These are phyloP conservation scores for Erethizon dorsatum DNA, from an alignment of 2,797 vertebrate genomes.

Conservation along the genomic window DNA sequence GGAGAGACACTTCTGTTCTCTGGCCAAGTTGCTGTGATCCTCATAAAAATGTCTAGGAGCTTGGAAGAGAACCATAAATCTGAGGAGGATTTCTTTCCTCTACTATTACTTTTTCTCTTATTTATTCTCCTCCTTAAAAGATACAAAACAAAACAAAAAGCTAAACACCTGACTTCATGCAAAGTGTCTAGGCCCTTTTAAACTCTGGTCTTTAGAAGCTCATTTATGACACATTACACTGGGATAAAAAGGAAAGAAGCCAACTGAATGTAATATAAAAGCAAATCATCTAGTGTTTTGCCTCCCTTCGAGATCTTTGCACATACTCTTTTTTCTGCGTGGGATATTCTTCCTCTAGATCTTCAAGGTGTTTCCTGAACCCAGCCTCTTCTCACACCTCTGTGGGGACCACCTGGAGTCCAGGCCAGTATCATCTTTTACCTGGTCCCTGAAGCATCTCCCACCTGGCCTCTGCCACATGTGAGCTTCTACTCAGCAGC, in stretches of 20 bases:
- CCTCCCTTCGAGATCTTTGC: neutral
- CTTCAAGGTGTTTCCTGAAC: constrained; percentile 49
- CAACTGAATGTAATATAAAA: constrained; percentile 47
- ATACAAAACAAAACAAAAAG: neutral
- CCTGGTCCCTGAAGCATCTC: neutral
- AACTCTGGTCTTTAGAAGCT: constrained; percentile 2
- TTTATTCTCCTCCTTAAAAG: neutral
- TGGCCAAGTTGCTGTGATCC: neutral
- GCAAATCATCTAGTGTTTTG: constrained; percentile 21
- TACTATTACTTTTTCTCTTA: neutral
- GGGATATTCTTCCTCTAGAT: neutral
- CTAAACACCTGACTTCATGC: neutral
- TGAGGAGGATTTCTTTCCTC: neutral
- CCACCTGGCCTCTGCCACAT: neutral
- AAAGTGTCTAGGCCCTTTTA: constrained; percentile 1
- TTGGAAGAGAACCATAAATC: neutral
- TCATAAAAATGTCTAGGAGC: neutral
- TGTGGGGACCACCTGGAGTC: neutral
- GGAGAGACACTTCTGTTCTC: neutral
- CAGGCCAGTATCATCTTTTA: neutral
- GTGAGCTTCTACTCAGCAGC: neutral
- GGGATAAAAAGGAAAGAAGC: constrained; percentile 11
- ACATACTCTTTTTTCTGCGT: neutral
- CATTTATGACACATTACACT: neutral
- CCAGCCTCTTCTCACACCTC: neutral